Conservation (phyloP, 2,797 vertebrate genomes). For the Melanotaenia trifasciata region DNA sequence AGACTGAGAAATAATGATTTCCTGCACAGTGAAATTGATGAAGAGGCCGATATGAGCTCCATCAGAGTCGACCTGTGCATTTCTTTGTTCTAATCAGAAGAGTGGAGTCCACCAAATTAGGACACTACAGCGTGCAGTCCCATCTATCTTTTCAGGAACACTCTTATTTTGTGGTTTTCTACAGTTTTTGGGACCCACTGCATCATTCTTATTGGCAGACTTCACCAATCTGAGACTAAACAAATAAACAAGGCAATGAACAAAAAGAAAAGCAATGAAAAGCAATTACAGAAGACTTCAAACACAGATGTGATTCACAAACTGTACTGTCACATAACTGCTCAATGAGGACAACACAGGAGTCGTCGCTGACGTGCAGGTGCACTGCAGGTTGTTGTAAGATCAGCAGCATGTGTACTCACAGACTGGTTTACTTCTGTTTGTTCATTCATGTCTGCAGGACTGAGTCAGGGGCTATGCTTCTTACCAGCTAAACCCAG, state of each 20-base stretch:
- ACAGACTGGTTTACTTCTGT: slow-evolving; percentile 29
- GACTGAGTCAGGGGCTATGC: not conserved
- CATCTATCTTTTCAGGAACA: not conserved
- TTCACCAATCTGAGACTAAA: not conserved
- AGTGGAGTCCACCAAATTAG: slow-evolving; percentile 11
- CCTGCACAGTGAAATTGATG: not conserved
- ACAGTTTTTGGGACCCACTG: not conserved
- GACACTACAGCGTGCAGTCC: not conserved
- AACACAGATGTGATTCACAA: slow-evolving; percentile 14
- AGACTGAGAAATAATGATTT: not conserved
- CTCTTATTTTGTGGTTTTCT: not conserved
- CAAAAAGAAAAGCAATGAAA: not conserved
- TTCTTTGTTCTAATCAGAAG: slow-evolving; percentile 7
- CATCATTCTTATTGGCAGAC: not conserved
- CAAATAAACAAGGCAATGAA: not conserved
- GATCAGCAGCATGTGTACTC: slow-evolving; percentile 22
- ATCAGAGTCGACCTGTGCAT: slow-evolving; percentile 26
- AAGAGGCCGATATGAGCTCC: not conserved
- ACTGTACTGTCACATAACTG: not conserved
- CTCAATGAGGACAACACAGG: not conserved
- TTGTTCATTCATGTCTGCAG: not conserved
- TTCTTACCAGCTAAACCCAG: not conserved
- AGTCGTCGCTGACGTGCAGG: slow-evolving; percentile 27
- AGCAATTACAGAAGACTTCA: not conserved
- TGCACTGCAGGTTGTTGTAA: not conserved